Evolutionary conservation across 2,888 invertebrate genomes (phyloP), one percentile per base, ranked within the genome.

Genomic region (Calliphora vomitoria): DNA sequence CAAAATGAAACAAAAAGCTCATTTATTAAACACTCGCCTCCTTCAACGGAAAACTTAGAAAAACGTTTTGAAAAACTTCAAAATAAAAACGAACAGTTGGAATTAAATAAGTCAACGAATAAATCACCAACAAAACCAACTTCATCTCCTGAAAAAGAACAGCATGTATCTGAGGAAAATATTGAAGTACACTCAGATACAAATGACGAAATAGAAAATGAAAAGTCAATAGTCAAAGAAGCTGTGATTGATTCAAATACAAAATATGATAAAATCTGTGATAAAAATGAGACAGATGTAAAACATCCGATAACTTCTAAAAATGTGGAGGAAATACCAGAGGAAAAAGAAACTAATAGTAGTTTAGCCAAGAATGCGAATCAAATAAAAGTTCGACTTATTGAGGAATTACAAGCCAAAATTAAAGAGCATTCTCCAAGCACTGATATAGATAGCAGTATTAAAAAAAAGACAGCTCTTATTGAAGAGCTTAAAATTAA

Each of bases 401-500:
- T 87, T 75, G 58, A 84, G 13, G 71, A 74, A 25, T n/a, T 85
- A n/a, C 74, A 80, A 44, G 75, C 60, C 2, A 75, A 55, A 64
- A 75, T 81, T 18, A 85, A 64, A 64, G 78, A 78, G 44, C n/a
- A 75, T 35, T 76, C 71, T n/a, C 15, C 3, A 6, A 89, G 87
- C 0, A 89, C 89, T 44, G 90, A 74, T 50, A 8, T 68, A 0
- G 62, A 80, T 8, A 25, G 10, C 3, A 41, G 58, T 53, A 31
- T 68, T 41, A 50, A 86, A 35, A 79, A 89, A 76, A 90, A 92
- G 35, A 91, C 88, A 5, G 92, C 91, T 0, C 88, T 93, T 4
- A 91, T 93, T 62, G 90, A 92, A 68, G 92, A 92, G 80, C 89
- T 92, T n/a, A 91, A 92, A 69, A 90, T 88, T 6, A 92, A 92